Conservation (phyloP, 2,113 vertebrate species). For the Urocolius indicus region DNA sequence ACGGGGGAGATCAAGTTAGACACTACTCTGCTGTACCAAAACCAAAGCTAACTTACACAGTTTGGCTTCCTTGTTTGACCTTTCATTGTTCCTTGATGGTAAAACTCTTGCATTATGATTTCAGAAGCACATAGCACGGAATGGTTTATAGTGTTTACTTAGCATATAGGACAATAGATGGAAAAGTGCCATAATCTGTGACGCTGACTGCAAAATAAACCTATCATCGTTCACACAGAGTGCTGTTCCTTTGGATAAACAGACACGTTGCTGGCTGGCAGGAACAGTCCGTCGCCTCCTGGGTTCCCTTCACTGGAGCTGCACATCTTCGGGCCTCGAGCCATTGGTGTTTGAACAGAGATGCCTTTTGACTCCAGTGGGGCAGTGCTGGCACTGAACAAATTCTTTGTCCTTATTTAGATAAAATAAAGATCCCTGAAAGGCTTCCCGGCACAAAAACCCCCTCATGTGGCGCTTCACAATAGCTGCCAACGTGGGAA, state of each 20-base stretch:
- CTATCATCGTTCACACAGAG: constrained; percentile 1
- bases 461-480: not conserved
- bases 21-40: not conserved
- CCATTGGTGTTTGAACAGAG: constrained; percentile 1
- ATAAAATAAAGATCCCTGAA: constrained; percentile 45
- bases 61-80: constrained; percentile 35
- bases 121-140: constrained; percentile 51
- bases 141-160: constrained; percentile 57
- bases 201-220: constrained; percentile 59
- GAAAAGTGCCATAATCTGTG: constrained; percentile 53
- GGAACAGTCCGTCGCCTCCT: not conserved
- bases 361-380: constrained; percentile 26
- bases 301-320: not conserved
- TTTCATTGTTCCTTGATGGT: constrained; percentile 51
- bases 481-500: constrained; percentile 44
- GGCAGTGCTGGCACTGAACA: constrained; percentile 24
- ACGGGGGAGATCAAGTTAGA: constrained; percentile 14
- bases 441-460: not conserved
- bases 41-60: constrained; percentile 26
- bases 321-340: not conserved
- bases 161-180: constrained; percentile 66
- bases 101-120: not conserved
- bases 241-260: constrained; percentile 29
- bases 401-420: constrained; percentile 51
- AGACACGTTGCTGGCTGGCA: constrained; percentile 21